Evolutionary conservation across 2,797 vertebrate species (phyloP).

Genomic region (Podarcis siculus): DNA sequence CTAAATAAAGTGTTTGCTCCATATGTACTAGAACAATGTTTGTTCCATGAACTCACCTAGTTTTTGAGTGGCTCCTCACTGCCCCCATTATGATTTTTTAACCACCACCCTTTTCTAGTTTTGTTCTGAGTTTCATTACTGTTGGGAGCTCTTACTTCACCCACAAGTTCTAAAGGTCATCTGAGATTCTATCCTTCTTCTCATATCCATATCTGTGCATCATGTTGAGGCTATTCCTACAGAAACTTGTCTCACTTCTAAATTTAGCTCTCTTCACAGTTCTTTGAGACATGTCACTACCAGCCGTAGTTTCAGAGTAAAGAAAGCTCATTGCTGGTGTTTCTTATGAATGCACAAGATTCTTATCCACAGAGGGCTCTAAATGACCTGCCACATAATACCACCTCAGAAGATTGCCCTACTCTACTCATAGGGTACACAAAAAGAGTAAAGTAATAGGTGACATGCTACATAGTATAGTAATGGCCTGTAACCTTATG

Average conservation of each 20-base stretch:
- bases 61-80: neutral
- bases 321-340: neutral
- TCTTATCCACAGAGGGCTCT: neutral
- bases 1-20: neutral
- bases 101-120: neutral
- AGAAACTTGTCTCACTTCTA: neutral
- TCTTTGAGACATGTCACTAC: accelerated
- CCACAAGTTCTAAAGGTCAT: neutral
- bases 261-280: neutral
- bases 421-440: neutral
- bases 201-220: neutral
- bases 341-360: neutral
- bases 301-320: neutral
- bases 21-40: neutral
- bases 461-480: neutral
- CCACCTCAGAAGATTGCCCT: neutral
- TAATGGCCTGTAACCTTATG: neutral
- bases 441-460: neutral
- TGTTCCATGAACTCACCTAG: neutral
- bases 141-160: neutral
- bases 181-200: neutral
- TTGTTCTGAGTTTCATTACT: neutral
- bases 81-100: neutral
- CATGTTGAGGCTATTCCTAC: neutral
- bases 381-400: neutral